phyloP scores from a whole-genome alignment of 1,140 invertebrate genomes.

The Aphidius ervi region DNA sequence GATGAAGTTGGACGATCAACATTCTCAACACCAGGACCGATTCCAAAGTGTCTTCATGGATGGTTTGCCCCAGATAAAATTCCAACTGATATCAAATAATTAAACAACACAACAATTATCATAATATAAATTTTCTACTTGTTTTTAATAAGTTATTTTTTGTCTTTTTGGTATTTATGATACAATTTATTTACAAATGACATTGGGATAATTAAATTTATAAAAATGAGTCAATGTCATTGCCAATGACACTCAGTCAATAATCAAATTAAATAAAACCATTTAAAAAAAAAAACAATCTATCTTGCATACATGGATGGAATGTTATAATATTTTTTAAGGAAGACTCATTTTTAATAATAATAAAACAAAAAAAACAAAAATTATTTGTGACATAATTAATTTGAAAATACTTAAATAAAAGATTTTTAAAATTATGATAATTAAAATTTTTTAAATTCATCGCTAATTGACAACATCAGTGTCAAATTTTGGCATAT shows the following conservation, averaged over 20 bases:
- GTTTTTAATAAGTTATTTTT: conserved; percentile 20
- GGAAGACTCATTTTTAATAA: conserved; percentile 3
- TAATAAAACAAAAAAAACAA: too few relatives aligned
- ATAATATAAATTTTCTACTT: neutral
- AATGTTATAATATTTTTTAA: conserved; percentile 21
- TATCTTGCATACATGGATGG: conserved; percentile 20
- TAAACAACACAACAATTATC: neutral
- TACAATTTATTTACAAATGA: conserved; percentile 35
- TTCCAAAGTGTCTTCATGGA: conserved; percentile 77
- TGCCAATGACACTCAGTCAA: neutral
- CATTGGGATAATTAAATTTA: neutral
- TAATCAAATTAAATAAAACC: conserved; percentile 3
- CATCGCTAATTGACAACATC: too few relatives aligned
- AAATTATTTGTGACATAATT: too few relatives aligned
- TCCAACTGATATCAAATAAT: neutral
- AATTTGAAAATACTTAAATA: too few relatives aligned
- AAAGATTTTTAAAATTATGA: too few relatives aligned
- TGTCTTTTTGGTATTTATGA: conserved; percentile 15
- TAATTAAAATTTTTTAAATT: too few relatives aligned
- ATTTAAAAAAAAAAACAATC: neutral
- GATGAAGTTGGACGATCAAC: conserved; percentile 63
- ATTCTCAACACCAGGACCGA: conserved; percentile 66
- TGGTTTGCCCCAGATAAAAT: conserved; percentile 59
- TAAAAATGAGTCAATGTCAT: conserved; percentile 1
- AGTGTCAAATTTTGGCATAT: too few relatives aligned